Evolutionary conservation across 2,888 invertebrate genomes (phyloP).

Genomic region (Caradrina clavipalpis): DNA sequence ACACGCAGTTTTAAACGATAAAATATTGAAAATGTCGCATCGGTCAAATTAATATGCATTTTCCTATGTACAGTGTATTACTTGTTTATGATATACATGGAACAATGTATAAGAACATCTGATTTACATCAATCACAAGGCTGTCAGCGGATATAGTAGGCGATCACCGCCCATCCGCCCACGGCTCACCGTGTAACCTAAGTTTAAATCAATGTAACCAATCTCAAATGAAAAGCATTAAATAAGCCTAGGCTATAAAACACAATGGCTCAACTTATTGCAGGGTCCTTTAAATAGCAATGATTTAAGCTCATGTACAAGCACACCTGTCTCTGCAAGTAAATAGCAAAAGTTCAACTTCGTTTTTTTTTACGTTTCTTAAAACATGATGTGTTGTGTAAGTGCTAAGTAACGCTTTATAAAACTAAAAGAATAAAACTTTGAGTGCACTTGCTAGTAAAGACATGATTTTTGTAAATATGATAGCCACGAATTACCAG

Average conservation of each 20-base stretch:
- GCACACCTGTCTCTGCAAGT: slow-evolving; percentile 25
- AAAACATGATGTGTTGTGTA: background rate
- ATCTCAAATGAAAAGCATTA: slow-evolving; percentile 32
- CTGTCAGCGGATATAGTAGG: slow-evolving; percentile 73
- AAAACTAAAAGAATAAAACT: background rate
- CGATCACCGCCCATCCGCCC: slow-evolving; percentile 67
- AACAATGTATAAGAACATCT: slow-evolving; percentile 47
- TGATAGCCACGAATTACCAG: background rate
- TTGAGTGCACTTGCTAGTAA: background rate
- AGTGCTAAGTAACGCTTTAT: background rate
- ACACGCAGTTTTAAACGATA: background rate
- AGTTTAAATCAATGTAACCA: slow-evolving; percentile 42
- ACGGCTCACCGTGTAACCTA: slow-evolving; percentile 53
- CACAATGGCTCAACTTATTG: slow-evolving; percentile 10
- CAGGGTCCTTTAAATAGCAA: slow-evolving; percentile 27
- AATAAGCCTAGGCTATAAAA: slow-evolving; percentile 41
- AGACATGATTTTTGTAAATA: background rate
- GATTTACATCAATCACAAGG: slow-evolving; percentile 67
- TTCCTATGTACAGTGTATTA: background rate
- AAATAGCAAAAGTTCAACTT: slow-evolving; percentile 29
- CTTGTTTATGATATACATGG: slow-evolving; percentile 2
- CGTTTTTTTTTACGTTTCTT: background rate
- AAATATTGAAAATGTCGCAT: background rate
- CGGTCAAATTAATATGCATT: background rate
- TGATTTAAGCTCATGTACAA: slow-evolving; percentile 25